A percentile compares a stretch with the other conserved stretches of the same genome.
Conservation (phyloP, 2,113 vertebrate species). For the Chlorodrepanis virens region DNA sequence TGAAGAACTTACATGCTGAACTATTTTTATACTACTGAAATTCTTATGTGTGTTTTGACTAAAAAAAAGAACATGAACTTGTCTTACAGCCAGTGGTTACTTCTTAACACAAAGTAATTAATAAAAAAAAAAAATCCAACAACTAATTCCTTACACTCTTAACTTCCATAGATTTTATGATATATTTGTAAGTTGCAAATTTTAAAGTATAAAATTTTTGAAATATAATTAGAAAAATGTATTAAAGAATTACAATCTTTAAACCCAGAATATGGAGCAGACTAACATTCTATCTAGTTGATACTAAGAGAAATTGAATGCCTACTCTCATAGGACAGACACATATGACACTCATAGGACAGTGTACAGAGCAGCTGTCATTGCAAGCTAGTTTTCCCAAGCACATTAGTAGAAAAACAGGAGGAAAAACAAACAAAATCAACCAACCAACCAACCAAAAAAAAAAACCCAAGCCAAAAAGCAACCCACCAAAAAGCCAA, state of each 20-base stretch:
- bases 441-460: rapidly evolving
- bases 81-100: background rate
- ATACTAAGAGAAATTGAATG: background rate
- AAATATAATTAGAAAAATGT: background rate
- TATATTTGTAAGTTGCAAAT: background rate
- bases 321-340: background rate
- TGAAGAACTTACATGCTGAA: background rate
- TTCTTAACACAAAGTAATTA: background rate
- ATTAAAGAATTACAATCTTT: background rate
- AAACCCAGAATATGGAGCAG: background rate
- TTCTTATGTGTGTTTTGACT: background rate
- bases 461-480: background rate
- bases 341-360: background rate
- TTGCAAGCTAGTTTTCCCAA: background rate
- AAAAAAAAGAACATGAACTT: background rate
- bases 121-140: too few species aligned
- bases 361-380: background rate
- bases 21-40: background rate
- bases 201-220: background rate
- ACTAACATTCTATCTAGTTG: background rate
- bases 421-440: background rate
- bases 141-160: background rate
- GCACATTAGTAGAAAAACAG: background rate
- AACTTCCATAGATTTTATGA: background rate
- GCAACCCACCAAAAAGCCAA: background rate